Percentiles rank a stretch among this genome's conserved stretches.
These are phyloP conservation scores for Metalampra italica DNA, from an alignment of 2,888 invertebrate species.

Conservation along the genomic window DNA sequence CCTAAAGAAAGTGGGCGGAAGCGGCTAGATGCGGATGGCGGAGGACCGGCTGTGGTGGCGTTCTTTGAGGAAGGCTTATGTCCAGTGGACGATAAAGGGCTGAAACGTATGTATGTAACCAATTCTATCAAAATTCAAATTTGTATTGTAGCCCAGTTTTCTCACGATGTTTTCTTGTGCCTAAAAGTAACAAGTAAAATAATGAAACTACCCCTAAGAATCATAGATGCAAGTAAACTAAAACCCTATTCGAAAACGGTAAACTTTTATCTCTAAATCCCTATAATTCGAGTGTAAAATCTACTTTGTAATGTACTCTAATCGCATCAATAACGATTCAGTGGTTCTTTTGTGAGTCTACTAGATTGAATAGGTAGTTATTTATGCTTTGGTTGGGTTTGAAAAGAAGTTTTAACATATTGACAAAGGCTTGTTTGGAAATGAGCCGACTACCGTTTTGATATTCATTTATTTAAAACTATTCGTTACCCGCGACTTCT, in stretches of 20 bases:
- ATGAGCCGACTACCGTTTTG: slow-evolving; percentile 13
- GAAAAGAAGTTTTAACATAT: slow-evolving; percentile 8
- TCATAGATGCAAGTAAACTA: slow-evolving; percentile 16
- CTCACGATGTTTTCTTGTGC: too few species aligned
- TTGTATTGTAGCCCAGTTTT: too few species aligned
- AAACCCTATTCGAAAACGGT: slow-evolving; percentile 9
- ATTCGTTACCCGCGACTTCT: background rate
- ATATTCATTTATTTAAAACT: slow-evolving; percentile 17
- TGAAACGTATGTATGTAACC: too few species aligned
- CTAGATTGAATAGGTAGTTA: slow-evolving; percentile 17
- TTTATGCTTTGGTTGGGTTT: background rate
- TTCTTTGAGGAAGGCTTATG: too few species aligned
- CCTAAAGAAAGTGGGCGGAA: too few species aligned
- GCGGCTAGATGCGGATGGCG: too few species aligned
- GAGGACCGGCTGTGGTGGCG: too few species aligned
- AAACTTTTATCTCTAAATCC: slow-evolving; percentile 15
- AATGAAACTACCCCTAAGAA: too few species aligned
- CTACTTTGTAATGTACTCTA: slow-evolving; percentile 25
- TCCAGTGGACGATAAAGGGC: too few species aligned
- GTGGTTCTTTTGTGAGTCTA: slow-evolving; percentile 10
- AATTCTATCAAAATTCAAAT: too few species aligned
- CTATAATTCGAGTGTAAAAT: slow-evolving; percentile 30
- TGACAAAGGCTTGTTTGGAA: slow-evolving; percentile 1
- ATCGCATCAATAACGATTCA: slow-evolving; percentile 21
- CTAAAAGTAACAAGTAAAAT: too few species aligned